Evolutionary conservation across 2,888 invertebrate species (phyloP).

Genomic region (Drosophila neonasuta): DNA sequence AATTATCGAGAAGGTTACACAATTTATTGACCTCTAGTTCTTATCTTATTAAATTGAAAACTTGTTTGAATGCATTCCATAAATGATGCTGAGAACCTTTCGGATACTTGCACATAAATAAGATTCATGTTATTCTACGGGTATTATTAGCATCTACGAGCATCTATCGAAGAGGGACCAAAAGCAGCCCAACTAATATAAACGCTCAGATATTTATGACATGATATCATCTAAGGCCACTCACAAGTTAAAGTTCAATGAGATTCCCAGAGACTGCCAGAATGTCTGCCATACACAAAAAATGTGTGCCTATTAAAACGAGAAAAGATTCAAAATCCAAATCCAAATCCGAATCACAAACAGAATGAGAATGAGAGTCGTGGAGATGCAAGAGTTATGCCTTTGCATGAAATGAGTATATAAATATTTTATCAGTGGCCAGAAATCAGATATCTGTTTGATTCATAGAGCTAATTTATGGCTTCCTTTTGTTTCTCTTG

Average conservation of each 20-base stretch:
- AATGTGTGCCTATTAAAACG: conserved; percentile 63
- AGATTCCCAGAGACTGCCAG: conserved; percentile 51
- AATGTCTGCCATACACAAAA: conserved; percentile 56
- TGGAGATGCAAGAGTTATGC: conserved; percentile 65
- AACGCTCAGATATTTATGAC: conserved; percentile 74
- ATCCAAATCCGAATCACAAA: conserved; percentile 16
- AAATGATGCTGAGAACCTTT: conserved; percentile 28
- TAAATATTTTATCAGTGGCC: conserved; percentile 79
- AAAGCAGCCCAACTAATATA: conserved; percentile 61
- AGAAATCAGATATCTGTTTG: conserved; percentile 81
- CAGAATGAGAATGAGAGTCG: conserved; percentile 17
- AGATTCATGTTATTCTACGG: conserved; percentile 43
- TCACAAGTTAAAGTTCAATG: conserved; percentile 31
- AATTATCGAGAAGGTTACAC: conserved; percentile 3
- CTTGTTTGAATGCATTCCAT: conserved; percentile 37
- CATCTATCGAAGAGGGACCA: conserved; percentile 23
- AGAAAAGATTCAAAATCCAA: conserved; percentile 27
- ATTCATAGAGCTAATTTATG: conserved; percentile 81
- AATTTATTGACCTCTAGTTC: conserved; percentile 27
- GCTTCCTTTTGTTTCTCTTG: conserved; percentile 75
- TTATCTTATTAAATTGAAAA: conserved; percentile 27
- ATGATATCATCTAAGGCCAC: conserved; percentile 72
- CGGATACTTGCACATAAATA: conserved; percentile 28
- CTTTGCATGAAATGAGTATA: conserved; percentile 69
- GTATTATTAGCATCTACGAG: conserved; percentile 47